phyloP scores from a whole-genome alignment of 2,888 invertebrate genomes.

The Caenorhabditis sinica region DNA sequence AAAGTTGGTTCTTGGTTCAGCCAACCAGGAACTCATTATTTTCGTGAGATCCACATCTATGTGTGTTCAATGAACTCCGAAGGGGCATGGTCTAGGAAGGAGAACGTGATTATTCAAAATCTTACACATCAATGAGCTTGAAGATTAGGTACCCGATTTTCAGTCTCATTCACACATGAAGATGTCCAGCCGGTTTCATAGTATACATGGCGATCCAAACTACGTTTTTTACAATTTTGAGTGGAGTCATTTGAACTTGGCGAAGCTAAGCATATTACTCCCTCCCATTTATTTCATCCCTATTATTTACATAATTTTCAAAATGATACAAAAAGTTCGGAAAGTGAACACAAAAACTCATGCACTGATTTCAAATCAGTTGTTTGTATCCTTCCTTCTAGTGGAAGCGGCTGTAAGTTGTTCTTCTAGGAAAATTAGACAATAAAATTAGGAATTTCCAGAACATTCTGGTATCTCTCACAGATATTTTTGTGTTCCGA shows the following conservation, averaged over 20 bases:
- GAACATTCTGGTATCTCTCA: neutral
- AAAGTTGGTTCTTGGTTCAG: no score
- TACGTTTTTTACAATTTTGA: neutral
- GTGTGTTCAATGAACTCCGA: no score
- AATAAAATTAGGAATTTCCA: neutral
- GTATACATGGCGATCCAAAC: constrained; percentile 1
- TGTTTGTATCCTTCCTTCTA: neutral
- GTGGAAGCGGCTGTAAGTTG: neutral
- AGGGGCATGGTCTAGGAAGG: no score
- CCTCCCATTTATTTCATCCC: neutral
- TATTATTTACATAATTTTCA: neutral
- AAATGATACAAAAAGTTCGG: neutral
- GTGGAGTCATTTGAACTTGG: neutral
- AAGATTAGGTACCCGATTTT: neutral
- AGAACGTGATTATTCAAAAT: neutral
- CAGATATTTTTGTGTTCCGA: neutral
- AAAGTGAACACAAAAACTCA: neutral
- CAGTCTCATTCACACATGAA: neutral
- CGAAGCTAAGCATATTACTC: neutral
- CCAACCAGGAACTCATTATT: no score
- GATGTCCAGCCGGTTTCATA: constrained; percentile 1
- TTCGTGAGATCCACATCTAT: no score
- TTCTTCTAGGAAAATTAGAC: neutral
- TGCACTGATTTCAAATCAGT: neutral
- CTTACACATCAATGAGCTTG: neutral